Conservation (phyloP, 2,113 vertebrate genomes). For the Aspidoscelis tigris region DNA sequence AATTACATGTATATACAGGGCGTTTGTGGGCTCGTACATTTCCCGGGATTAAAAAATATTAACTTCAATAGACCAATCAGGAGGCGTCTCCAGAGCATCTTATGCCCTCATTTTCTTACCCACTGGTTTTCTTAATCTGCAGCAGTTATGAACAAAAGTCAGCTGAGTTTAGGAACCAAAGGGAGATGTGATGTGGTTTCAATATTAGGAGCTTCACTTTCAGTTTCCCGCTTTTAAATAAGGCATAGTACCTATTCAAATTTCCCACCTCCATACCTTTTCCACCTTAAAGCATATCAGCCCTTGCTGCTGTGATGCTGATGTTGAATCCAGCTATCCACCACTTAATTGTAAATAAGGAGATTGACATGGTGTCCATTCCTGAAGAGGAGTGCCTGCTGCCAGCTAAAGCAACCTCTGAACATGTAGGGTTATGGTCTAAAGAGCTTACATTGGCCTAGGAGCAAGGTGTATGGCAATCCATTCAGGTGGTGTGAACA, state of each 20-base stretch:
- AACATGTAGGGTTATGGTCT: too few relatives aligned
- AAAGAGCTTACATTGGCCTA: too few relatives aligned
- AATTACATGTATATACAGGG: slow-evolving; percentile 1
- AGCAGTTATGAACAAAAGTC: not conserved
- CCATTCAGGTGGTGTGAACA: too few relatives aligned
- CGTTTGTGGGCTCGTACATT: not conserved
- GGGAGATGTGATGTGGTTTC: not conserved
- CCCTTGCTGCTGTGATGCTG: not conserved
- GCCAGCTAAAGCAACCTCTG: too few relatives aligned
- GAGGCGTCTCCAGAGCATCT: not conserved
- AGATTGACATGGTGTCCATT: too few relatives aligned
- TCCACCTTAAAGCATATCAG: too few relatives aligned
- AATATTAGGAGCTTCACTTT: not conserved
- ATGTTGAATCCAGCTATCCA: not conserved
- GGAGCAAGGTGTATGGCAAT: too few relatives aligned
- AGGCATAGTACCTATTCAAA: not conserved
- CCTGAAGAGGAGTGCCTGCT: too few relatives aligned
- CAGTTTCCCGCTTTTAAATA: not conserved
- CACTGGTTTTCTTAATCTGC: not conserved
- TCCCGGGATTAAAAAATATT: not conserved
- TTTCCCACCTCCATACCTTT: not conserved
- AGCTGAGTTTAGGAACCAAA: not conserved
- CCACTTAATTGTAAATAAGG: too few relatives aligned
- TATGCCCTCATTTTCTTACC: not conserved
- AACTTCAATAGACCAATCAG: not conserved